phyloP scores from a whole-genome alignment of 2,113 vertebrate species.

The Neodon shergylaensis region DNA sequence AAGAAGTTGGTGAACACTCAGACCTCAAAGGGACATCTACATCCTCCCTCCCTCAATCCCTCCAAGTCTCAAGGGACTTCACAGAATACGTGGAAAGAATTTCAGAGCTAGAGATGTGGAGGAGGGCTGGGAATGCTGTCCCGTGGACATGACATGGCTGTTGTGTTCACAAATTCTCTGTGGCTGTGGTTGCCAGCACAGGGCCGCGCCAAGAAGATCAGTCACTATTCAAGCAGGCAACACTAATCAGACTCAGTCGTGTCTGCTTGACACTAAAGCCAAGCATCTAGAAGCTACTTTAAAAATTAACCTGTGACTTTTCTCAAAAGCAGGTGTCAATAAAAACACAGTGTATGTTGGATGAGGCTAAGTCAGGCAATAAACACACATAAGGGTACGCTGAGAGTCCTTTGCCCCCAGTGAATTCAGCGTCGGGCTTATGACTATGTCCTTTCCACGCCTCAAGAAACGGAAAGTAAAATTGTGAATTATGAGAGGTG shows the following conservation, averaged over 20 bases:
- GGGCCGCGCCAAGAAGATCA: background rate
- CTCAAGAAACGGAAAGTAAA: conserved; percentile 14
- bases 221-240: background rate
- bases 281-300: background rate
- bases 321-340: background rate
- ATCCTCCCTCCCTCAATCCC: background rate
- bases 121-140: background rate
- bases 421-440: background rate
- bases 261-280: background rate
- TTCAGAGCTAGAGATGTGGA: background rate
- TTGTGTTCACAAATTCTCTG: background rate
- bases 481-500: background rate
- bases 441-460: background rate
- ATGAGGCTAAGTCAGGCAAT: background rate
- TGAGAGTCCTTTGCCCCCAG: background rate
- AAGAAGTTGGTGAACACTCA: background rate
- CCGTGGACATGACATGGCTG: background rate
- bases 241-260: background rate
- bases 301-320: background rate
- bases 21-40: too few relatives aligned
- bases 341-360: background rate
- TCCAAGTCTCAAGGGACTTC: background rate
- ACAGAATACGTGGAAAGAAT: background rate
- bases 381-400: background rate
- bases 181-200: background rate